phyloP scores from a whole-genome alignment of 2,888 invertebrate genomes.

The Eutolmus rufibarbis region DNA sequence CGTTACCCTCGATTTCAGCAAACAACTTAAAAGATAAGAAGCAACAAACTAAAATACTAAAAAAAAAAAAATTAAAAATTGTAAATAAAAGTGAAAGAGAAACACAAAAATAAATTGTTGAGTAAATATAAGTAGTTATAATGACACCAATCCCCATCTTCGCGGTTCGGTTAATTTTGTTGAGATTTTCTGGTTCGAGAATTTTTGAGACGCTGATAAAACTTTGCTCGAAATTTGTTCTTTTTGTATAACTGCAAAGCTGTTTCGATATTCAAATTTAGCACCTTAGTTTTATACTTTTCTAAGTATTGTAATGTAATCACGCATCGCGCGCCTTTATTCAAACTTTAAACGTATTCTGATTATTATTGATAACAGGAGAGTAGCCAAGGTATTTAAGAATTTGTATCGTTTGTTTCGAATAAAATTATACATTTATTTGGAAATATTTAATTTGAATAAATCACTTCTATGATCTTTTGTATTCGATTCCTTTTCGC shows the following conservation, averaged over 20 bases:
- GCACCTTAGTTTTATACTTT: conserved; percentile 12
- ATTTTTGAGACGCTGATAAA: background rate
- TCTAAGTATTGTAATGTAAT: conserved; percentile 20
- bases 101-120: conserved; percentile 39
- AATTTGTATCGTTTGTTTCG: conserved; percentile 31
- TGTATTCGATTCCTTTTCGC: background rate
- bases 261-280: conserved; percentile 21
- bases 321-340: conserved; percentile 24
- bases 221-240: background rate
- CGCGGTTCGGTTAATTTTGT: conserved; percentile 5
- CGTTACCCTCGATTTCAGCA: conserved; percentile 35
- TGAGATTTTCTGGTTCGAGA: background rate
- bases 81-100: conserved; percentile 19
- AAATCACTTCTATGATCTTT: conserved; percentile 20
- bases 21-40: conserved; percentile 6
- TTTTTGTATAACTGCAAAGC: background rate
- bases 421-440: conserved; percentile 38
- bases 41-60: conserved; percentile 16
- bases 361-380: conserved; percentile 23
- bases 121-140: conserved; percentile 34
- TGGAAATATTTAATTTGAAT: conserved; percentile 13
- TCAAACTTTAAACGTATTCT: conserved; percentile 17
- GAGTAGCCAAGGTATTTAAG: conserved; percentile 13
- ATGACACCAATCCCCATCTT: conserved; percentile 6
- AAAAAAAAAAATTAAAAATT: conserved; percentile 30